Evolutionary conservation across 2,888 invertebrate species (phyloP), one percentile per base, ranked within the genome.

Genomic region (Drosophila sordidula): DNA sequence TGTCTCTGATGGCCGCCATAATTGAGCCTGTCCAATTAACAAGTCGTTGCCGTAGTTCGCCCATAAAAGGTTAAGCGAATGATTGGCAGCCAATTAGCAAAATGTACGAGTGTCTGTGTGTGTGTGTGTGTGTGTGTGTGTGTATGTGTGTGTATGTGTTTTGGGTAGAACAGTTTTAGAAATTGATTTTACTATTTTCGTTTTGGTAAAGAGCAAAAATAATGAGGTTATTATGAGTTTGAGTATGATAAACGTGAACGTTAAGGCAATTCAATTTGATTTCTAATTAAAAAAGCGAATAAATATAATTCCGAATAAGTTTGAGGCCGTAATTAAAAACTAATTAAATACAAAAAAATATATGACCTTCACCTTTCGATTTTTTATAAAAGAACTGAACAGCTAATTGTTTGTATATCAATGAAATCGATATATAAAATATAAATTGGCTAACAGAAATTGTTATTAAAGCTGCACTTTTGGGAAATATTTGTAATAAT

Each of bases 11-110:
- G 61, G 62, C 41, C 44, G 29, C 51, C 68, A 52, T 68, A 68
- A 68, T 68, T 70, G 68, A 61, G 71, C 51, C 61, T 68, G 70
- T 70, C 70, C 70, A 68, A 70, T 68, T 70, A 61, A 70, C 61
- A 68, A 70, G 62, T 68, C 51, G 36, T 50, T 70, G 14, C 51
- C 25, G 39, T 22, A 46, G 38, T n/a, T 36, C 18, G 36, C 51
- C 38, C 46, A 51, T 47, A 46, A 68, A 68, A 59, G 70, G 47
- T 70, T 59, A 68, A 59, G 46, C 61, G 70, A 47, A 59, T 68
- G 68, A 68, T 68, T 68, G 68, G 59, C 68, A 68, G 70, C 39
- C 68, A 68, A 68, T 70, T 68, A 68, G 70, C 71, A 46, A 70
- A 52, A 36, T 59, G 46, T 22, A 16, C 9, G 6, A 38, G 25